Base-by-base conservation (phyloP, 2,888 invertebrate genomes). In the Protophormia terraenovae region DNA sequence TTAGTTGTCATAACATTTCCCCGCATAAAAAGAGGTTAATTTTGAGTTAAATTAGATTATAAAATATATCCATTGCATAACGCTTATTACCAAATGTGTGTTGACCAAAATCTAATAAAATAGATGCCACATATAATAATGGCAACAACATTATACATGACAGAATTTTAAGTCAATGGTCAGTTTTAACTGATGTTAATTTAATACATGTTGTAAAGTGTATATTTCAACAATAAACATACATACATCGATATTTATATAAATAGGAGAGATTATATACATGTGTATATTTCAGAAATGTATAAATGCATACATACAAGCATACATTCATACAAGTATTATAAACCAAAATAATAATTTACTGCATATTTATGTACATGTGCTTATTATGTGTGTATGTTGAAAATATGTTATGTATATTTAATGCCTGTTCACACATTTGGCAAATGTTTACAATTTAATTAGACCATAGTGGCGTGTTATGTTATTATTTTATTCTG, bases 391-490 rank as follows among this genome's bases (percentile, higher is more conserved):
- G 5, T 60, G 45, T 32, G 45, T 47, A 8, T 50, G 24, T 41
- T 24, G 12, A n/a, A n/a, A n/a, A n/a, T 24, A 27, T 66, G 53
- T 32, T 41, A 45, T 47, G 35, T 45, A 77, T 77, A 67, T 67
- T 55, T 58, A 45, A 47, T 67, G 22, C 35, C 16, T 35, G 58
- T 77, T 58, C 77, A 69, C 69, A 69, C 77, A 69, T 60, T 69
- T 24, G 45, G 32, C 64, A 64, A 66, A 66, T 73, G 72, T 72
- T 80, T 73, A 72, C 72, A 66, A 72, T 80, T 80, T 79, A 79
- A 79, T 79, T 72, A 55, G 71, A 72, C 77, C 77, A 38, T 47
- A 47, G 77, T 60, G 77, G 77, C 69, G 27, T 69, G 58, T 69
- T 60, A 35, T 60, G 35, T 38, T n/a, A 47, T 38, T n/a, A 47